Percentiles rank a stretch among this genome's conserved stretches.
phyloP scores from a whole-genome alignment of 2,888 invertebrate species.

The Brachyopa scutellaris region DNA sequence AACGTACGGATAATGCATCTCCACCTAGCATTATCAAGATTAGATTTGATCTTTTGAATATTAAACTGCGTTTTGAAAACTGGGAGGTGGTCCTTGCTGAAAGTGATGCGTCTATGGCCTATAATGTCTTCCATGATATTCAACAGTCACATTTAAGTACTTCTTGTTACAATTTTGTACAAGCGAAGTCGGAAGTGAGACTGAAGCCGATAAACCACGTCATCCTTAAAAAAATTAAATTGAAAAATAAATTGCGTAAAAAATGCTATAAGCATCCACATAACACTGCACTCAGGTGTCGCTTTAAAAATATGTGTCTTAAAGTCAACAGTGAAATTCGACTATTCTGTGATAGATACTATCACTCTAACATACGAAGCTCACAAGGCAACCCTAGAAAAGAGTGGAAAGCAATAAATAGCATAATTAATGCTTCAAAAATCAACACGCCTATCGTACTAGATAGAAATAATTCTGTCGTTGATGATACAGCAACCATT shows the following conservation, averaged over 20 bases:
- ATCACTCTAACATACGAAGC: not conserved
- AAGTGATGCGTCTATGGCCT: not conserved
- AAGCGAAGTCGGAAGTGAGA: not conserved
- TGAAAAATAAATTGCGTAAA: not conserved
- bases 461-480: not conserved
- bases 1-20: not conserved
- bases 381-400: not conserved
- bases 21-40: not conserved
- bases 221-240: slow-evolving; percentile 2
- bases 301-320: not conserved
- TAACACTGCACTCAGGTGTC: not conserved
- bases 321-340: not conserved
- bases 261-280: not conserved
- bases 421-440: not conserved
- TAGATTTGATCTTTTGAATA: not conserved
- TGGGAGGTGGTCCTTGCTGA: not conserved
- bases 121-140: not conserved
- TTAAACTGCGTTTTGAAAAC: not conserved
- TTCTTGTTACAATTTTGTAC: not conserved
- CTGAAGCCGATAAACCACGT: not conserved
- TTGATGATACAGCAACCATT: not conserved
- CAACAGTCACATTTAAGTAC: not conserved
- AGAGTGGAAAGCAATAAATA: not conserved
- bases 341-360: not conserved
- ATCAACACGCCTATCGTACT: not conserved